These are phyloP conservation scores for Calliphora vicina DNA, from an alignment of 1,140 invertebrate species.

Conservation along the genomic window DNA sequence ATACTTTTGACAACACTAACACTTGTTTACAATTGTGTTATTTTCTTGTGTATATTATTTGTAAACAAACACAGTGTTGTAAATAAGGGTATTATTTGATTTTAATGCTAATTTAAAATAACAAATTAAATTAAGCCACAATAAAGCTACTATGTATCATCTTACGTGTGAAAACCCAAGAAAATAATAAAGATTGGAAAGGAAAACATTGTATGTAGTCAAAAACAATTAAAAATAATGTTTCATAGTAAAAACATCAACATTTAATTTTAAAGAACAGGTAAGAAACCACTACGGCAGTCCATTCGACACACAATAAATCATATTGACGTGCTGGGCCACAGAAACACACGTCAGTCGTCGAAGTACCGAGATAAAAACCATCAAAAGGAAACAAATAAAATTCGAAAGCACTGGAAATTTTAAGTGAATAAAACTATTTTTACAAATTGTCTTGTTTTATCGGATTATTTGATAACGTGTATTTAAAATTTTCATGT, in stretches of 20 bases:
- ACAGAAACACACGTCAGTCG: neutral
- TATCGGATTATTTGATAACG: neutral
- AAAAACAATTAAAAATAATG: neutral
- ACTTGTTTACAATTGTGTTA: neutral
- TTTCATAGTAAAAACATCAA: neutral
- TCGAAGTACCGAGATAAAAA: neutral
- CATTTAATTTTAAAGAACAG: neutral
- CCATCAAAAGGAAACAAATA: neutral
- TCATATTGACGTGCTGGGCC: neutral
- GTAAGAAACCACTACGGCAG: neutral
- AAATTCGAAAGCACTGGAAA: slow-evolving; percentile 16
- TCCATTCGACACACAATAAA: neutral
- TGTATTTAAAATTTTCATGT: neutral
- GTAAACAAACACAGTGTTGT: slow-evolving; percentile 12
- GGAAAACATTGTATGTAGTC: neutral
- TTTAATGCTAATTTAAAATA: neutral
- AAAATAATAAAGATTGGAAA: neutral
- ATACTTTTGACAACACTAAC: too few relatives aligned
- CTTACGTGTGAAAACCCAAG: slow-evolving; percentile 28
- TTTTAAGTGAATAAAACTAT: neutral
- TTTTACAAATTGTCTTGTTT: neutral
- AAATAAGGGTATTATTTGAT: neutral
- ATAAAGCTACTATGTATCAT: slow-evolving; percentile 6
- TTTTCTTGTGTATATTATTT: neutral
- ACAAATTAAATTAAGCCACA: neutral